Conservation (phyloP, 2,797 vertebrate species). For the Varecia variegata region DNA sequence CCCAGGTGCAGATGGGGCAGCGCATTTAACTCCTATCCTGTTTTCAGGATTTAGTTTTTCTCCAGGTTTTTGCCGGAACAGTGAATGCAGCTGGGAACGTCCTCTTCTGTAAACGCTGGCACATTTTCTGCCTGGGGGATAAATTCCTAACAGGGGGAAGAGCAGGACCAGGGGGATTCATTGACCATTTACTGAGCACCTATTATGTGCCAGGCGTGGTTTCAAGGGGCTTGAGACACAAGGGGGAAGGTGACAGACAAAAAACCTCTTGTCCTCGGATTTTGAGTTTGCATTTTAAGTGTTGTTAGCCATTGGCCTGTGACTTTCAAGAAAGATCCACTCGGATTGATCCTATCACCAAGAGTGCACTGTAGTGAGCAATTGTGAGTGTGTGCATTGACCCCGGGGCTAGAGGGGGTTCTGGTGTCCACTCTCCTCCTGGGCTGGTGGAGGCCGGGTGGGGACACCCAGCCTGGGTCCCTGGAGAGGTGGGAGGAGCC, state of each 20-base stretch:
- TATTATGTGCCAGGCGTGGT: not conserved
- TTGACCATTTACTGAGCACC: too few relatives aligned
- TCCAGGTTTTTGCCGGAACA: not conserved
- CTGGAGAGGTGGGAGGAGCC: not conserved
- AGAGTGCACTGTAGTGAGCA: too few relatives aligned
- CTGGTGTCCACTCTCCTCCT: not conserved
- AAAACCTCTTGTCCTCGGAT: not conserved
- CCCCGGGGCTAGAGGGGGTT: not conserved
- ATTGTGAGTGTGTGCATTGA: not conserved
- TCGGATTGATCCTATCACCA: not conserved
- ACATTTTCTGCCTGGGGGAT: too few relatives aligned
- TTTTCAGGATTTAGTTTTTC: not conserved
- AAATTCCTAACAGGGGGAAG: not conserved
- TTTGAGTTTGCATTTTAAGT: not conserved
- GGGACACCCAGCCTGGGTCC: not conserved
- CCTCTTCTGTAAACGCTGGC: too few relatives aligned
- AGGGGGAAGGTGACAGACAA: not conserved
- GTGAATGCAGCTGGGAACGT: rapidly evolving
- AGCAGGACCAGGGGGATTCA: not conserved
- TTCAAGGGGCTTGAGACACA: not conserved
- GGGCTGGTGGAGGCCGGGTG: not conserved
- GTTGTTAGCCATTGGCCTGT: not conserved
- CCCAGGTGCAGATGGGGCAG: not conserved
- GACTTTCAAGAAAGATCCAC: not conserved
- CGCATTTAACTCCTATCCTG: not conserved